phyloP scores from a whole-genome alignment of 53 echinoderm and acorn worm genomes.

The Pentamera pediparva region DNA sequence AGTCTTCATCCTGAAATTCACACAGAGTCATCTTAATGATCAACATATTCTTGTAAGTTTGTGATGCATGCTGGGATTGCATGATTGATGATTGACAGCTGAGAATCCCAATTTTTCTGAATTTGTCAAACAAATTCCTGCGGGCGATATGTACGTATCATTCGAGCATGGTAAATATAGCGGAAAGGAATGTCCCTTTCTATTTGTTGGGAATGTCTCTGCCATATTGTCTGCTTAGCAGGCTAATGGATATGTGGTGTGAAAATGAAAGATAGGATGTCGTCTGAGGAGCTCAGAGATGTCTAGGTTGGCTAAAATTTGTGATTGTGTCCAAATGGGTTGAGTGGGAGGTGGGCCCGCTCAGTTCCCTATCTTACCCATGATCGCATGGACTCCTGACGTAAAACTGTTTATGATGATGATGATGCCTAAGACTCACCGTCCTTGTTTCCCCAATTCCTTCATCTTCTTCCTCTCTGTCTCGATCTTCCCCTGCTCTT shows the following conservation, averaged over 20 bases:
- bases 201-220: too few relatives aligned
- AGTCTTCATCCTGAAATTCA: neutral
- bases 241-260: too few relatives aligned
- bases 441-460: conserved; percentile 82
- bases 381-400: too few relatives aligned
- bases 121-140: neutral
- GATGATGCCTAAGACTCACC: conserved; percentile 36
- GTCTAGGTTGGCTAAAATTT: too few relatives aligned
- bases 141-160: too few relatives aligned
- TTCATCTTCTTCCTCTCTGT: conserved; percentile 57
- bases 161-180: too few relatives aligned
- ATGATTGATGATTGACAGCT: neutral
- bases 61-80: neutral
- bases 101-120: neutral
- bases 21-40: neutral
- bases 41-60: neutral
- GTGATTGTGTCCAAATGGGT: too few relatives aligned
- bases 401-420: neutral
- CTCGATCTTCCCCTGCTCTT: conserved; percentile 58
- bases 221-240: too few relatives aligned
- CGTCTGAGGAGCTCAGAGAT: too few relatives aligned
- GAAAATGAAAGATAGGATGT: too few relatives aligned
- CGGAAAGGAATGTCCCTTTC: neutral
- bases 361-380: too few relatives aligned
- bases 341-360: too few relatives aligned